Evolutionary conservation across 1,140 invertebrate genomes (phyloP).

Genomic region (Argopecten irradians): DNA sequence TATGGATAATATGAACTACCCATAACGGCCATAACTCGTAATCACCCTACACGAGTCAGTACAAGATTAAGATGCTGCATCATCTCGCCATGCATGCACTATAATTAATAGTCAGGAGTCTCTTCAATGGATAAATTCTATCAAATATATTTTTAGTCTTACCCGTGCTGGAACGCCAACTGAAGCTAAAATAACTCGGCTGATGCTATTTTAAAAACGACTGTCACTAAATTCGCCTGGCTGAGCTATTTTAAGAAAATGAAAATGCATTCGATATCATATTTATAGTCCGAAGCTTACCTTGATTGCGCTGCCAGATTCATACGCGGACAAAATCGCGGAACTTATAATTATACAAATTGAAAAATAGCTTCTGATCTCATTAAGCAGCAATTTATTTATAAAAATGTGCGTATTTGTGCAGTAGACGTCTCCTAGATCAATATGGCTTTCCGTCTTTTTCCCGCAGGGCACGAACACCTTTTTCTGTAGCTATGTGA

Average conservation of each 20-base stretch:
- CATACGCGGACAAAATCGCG: neutral
- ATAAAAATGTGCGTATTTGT: conserved; percentile 15
- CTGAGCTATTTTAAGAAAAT: conserved; percentile 17
- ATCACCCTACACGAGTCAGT: neutral
- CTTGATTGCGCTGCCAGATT: conserved; percentile 15
- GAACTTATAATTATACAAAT: conserved; percentile 1
- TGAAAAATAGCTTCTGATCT: conserved; percentile 22
- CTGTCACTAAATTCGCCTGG: conserved; percentile 14
- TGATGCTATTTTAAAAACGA: conserved; percentile 15
- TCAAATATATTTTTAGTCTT: conserved; percentile 5
- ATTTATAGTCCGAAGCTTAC: conserved; percentile 11
- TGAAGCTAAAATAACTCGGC: neutral
- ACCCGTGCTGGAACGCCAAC: neutral
- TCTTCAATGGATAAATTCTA: neutral
- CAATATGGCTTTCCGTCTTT: conserved; percentile 16
- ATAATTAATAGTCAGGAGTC: neutral
- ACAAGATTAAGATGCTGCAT: neutral
- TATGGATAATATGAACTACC: too few species aligned
- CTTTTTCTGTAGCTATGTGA: conserved; percentile 21
- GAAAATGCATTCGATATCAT: conserved; percentile 4
- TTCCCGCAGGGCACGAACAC: conserved; percentile 13
- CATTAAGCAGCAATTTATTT: neutral
- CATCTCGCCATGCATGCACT: neutral
- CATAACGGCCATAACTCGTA: neutral
- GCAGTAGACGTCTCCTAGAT: neutral